Conservation (phyloP, 2,888 invertebrate genomes). For the Diabrotica balteata region DNA sequence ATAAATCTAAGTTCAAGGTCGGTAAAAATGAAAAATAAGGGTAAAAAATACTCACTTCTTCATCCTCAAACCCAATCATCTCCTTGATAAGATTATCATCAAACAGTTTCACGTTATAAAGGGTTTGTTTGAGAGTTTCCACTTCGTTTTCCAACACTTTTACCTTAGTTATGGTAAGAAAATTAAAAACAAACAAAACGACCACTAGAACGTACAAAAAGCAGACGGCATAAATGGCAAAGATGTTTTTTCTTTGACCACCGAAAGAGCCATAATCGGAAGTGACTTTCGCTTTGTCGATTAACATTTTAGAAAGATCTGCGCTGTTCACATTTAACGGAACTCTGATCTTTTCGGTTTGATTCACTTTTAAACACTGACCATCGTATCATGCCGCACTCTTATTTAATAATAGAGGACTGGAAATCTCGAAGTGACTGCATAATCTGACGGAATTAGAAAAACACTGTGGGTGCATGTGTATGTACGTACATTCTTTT, state of each 20-base stretch:
- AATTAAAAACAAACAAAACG: conserved; percentile 19
- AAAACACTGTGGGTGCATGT: conserved; percentile 2
- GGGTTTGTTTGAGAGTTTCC: conserved; percentile 24
- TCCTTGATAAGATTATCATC: conserved; percentile 25
- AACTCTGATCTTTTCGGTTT: conserved; percentile 25
- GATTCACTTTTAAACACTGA: conserved; percentile 30
- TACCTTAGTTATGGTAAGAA: conserved; percentile 22
- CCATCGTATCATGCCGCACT: conserved; percentile 28
- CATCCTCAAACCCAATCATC: conserved; percentile 25
- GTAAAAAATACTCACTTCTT: conserved; percentile 1
- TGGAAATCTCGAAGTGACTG: conserved; percentile 13
- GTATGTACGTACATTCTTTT: background rate
- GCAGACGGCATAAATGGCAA: conserved; percentile 16
- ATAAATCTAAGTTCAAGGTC: background rate
- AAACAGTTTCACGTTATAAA: conserved; percentile 22
- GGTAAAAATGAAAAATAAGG: too few species aligned
- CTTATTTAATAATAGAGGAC: conserved; percentile 24
- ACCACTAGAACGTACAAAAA: conserved; percentile 27
- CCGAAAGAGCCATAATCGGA: conserved; percentile 17
- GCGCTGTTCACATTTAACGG: conserved; percentile 19
- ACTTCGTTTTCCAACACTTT: conserved; percentile 31
- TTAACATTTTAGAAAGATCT: conserved; percentile 20
- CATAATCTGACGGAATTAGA: conserved; percentile 15
- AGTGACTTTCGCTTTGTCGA: conserved; percentile 15
- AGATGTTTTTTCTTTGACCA: conserved; percentile 13